These are phyloP conservation scores for Porites lobata DNA, from an alignment of 92 coral and sea anemone species.

Conservation along the genomic window DNA sequence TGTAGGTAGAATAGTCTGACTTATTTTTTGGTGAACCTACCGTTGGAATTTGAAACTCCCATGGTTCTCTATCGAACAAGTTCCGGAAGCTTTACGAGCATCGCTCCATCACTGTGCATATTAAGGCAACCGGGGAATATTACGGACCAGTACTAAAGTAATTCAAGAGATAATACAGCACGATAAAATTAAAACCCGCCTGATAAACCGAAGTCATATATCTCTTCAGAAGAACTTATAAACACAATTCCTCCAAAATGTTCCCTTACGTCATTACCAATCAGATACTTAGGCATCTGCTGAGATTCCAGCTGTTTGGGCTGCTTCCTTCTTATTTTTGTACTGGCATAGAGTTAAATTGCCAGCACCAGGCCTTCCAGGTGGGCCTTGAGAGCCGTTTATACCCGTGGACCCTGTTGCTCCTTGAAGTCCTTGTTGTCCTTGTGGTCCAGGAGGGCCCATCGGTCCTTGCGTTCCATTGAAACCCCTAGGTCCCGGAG, in stretches of 20 bases:
- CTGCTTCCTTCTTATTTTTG: constrained; percentile 46
- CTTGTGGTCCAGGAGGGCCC: constrained; percentile 44
- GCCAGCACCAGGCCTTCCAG: constrained; percentile 79
- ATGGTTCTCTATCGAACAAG: no score
- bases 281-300: constrained; percentile 33
- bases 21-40: no score
- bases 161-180: no score
- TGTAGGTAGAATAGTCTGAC: no score
- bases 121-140: constrained; percentile 32
- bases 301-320: constrained; percentile 74
- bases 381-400: constrained; percentile 37
- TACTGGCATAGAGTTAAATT: constrained; percentile 74
- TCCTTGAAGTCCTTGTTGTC: constrained; percentile 55
- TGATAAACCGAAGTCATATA: no score
- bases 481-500: constrained; percentile 19
- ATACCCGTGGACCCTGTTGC: constrained; percentile 37
- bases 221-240: no score
- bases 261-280: no score
- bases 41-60: no score
- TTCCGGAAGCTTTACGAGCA: no score
- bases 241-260: no score
- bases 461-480: constrained; percentile 47
- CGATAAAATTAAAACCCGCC: no score
- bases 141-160: no score
- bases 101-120: background rate